Base-by-base conservation (phyloP, 2,888 invertebrate species). In the Pocota personata region DNA sequence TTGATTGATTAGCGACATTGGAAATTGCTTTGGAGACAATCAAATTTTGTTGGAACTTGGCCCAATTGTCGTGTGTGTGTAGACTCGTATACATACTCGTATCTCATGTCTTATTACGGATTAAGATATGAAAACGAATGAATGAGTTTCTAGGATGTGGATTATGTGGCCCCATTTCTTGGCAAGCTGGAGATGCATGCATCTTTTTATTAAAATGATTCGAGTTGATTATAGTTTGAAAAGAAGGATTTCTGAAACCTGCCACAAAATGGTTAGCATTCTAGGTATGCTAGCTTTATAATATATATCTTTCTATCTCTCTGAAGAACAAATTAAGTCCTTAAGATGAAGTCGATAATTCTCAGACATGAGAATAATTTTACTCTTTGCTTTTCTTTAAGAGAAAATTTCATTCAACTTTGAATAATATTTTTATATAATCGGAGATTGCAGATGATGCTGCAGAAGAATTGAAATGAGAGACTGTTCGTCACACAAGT, bases 1-100 rank as follows among this genome's bases (percentile, higher is more conserved):
- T 80, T 86, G 86, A 86, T 86, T 86, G 86, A 86, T 86, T 86
- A 82, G 82, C 82, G 82, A 62, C 86, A 86, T 86, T 77, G 82
- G 82, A 62, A 86, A 86, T 82, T 67, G 86, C 86, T 86, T 86
- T 82, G 82, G 82, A 72, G 76, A 86, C 84, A 76, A 86, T 86
- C 80, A 66, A 86, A 86, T 76, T 79, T 76, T 48, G 62, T 64
- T 79, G 79, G 83, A 79, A 84, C 64, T 64, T 75, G 35, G 84
- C 79, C 80, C 75, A 66, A 75, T 75, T 76, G 64, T 60, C 60
- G 27, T 57, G 8, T 58, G 8, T 58, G 40, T 24, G 52, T 50
- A 7, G 37, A 24, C 3, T 35, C 4, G 6, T 55, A n/a, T 62
- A 1, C n/a, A 46, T 43, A 8, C 16, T n/a, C 12, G 24, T 4